Base-by-base conservation (phyloP, 1,140 invertebrate genomes). In the Drosophila cardini region DNA sequence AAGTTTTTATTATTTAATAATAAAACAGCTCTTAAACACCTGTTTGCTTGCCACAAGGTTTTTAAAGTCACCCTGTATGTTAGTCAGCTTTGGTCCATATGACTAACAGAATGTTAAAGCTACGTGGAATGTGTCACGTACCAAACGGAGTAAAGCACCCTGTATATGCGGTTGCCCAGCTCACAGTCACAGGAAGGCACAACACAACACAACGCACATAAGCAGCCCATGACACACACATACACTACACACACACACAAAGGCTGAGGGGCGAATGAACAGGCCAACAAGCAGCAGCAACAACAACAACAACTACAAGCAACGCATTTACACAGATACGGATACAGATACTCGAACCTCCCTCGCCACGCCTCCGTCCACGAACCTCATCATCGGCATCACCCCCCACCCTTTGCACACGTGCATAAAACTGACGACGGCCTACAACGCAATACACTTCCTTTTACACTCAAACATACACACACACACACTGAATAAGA, bases 391-490 rank as follows among this genome's bases (percentile, higher is more conserved):
- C 21, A 26, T 26, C 21, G 21, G 21, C 21, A 26, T 26, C 21
- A 26, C 21, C 21, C 21, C 21, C 21, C 21, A 26, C 21, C 21
- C 21, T 26, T 4, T 48, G 18, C 77, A 78, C 72, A 76, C 62
- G 67, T 77, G 63, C 73, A 73, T 55, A 52, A 70, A 60, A 43
- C 77, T 65, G 53, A 72, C 75, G 64, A 78, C 70, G 63, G 80
- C 80, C 80, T 84, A 84, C 80, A 84, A 84, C 81, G 63, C 81
- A 78, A 58, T 89, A 87, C 83, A 89, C 84, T 89, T 87, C 83
- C 83, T 89, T 87, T 87, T 87, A 82, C 78, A 86, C 79, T 70
- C 76, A 72, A 42, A 50, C 46, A 62, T 32, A 48, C 15, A 21
- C 2, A 34, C 65, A 86, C 65, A 76, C 75, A 69, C 63, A 60